phyloP scores from a whole-genome alignment of 1,140 invertebrate genomes.

The Drosophila saltans region DNA sequence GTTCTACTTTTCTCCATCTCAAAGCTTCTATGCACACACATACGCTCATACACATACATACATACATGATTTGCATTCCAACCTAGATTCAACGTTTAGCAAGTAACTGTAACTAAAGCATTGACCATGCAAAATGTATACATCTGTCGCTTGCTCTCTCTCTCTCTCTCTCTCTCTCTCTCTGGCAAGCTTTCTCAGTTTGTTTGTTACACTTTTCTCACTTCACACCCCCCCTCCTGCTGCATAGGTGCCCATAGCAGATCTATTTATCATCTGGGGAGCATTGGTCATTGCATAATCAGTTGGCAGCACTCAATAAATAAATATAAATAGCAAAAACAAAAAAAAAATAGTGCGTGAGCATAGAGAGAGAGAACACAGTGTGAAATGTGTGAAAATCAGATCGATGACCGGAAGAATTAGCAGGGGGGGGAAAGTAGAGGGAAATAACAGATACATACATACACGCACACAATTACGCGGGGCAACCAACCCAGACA shows the following conservation, averaged over 20 bases:
- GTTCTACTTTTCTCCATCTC: not conserved
- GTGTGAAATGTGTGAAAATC: conserved; percentile 70
- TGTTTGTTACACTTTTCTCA: not conserved
- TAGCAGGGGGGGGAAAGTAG: conserved; percentile 29
- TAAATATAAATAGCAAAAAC: conserved; percentile 70
- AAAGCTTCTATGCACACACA: not conserved
- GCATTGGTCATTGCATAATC: conserved; percentile 66
- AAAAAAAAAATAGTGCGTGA: conserved; percentile 66
- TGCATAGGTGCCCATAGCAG: not conserved
- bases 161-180: not conserved
- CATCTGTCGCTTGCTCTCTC: not conserved
- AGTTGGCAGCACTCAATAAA: conserved; percentile 64
- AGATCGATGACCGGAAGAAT: conserved; percentile 75
- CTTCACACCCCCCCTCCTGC: not conserved
- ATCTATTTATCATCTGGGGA: conserved; percentile 16
- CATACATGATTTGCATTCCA: not conserved
- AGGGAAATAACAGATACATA: conserved; percentile 28
- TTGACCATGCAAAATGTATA: not conserved
- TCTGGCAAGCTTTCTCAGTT: conserved; percentile 7
- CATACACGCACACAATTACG: conserved; percentile 18
- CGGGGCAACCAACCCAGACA: conserved; percentile 34
- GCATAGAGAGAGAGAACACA: conserved; percentile 42
- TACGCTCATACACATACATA: no score
- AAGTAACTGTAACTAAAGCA: conserved; percentile 14
- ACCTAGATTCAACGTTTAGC: conserved; percentile 1